These are phyloP conservation scores for Acridotheres tristis DNA, from an alignment of 2,797 vertebrate genomes.

Conservation along the genomic window DNA sequence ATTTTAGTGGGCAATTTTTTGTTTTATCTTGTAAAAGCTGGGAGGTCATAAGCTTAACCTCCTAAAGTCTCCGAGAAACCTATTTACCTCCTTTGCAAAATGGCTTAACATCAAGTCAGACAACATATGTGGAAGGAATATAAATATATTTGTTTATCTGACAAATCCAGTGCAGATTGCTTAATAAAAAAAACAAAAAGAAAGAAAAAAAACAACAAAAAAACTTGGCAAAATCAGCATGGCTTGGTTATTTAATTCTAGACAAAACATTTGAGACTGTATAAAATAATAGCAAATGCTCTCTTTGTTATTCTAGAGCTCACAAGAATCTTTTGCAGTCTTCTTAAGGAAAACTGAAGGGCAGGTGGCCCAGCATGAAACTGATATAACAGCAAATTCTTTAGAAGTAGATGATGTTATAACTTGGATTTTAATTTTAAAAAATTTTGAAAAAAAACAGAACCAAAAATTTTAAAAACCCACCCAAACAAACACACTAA, in stretches of 20 bases:
- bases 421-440: neutral
- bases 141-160: neutral
- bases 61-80: neutral
- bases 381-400: neutral
- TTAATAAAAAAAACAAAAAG: neutral
- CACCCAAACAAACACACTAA: no score
- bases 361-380: neutral
- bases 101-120: neutral
- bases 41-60: neutral
- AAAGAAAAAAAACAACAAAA: neutral
- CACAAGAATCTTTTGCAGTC: neutral
- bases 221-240: neutral
- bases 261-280: neutral
- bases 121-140: neutral
- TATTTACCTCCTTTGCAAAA: neutral
- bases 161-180: neutral
- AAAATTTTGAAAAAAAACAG: neutral
- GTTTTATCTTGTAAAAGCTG: neutral
- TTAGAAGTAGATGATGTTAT: neutral
- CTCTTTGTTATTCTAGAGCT: neutral
- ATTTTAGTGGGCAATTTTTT: neutral
- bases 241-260: neutral
- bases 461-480: rapidly evolving
- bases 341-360: neutral
- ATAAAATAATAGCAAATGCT: neutral